Percentiles rank a stretch among this genome's conserved stretches.
phyloP scores from a whole-genome alignment of 1,140 invertebrate species.

The Temnothorax nylanderi region DNA sequence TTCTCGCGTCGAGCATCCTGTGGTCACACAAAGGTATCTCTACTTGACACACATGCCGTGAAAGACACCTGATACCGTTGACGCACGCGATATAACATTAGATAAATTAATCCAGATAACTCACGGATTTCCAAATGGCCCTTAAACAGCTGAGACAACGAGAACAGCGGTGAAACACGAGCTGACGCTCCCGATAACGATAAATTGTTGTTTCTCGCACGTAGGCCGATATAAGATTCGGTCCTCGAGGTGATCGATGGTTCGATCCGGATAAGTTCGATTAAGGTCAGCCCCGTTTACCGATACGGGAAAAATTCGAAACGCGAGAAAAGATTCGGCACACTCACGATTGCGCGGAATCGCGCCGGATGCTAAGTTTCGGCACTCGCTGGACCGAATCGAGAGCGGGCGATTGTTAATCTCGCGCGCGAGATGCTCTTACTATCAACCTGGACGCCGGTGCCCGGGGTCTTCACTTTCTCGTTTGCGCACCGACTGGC shows the following conservation, averaged over 20 bases:
- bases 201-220: slow-evolving; percentile 2
- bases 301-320: not conserved
- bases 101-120: slow-evolving; percentile 53
- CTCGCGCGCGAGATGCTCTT: not conserved
- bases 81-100: slow-evolving; percentile 33
- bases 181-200: slow-evolving; percentile 9
- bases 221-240: not conserved
- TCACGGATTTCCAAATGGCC: slow-evolving; percentile 33
- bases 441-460: not conserved
- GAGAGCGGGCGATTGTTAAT: slow-evolving; percentile 29
- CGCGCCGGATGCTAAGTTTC: slow-evolving; percentile 20
- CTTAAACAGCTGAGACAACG: slow-evolving; percentile 21
- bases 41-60: slow-evolving; percentile 17
- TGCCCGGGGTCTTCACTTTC: slow-evolving; percentile 69
- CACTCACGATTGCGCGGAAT: slow-evolving; percentile 20
- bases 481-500: slow-evolving; percentile 72
- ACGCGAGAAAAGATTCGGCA: not conserved
- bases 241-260: not conserved
- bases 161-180: not conserved
- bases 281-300: not conserved
- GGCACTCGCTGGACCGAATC: slow-evolving; percentile 19
- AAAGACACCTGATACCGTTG: not conserved
- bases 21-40: not conserved
- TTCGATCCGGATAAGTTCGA: not conserved
- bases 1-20: not conserved